A percentile compares a stretch with the other conserved stretches of the same genome.
Conservation (phyloP, 2,797 vertebrate species). For the Xiphorhynchus erythropygius region DNA sequence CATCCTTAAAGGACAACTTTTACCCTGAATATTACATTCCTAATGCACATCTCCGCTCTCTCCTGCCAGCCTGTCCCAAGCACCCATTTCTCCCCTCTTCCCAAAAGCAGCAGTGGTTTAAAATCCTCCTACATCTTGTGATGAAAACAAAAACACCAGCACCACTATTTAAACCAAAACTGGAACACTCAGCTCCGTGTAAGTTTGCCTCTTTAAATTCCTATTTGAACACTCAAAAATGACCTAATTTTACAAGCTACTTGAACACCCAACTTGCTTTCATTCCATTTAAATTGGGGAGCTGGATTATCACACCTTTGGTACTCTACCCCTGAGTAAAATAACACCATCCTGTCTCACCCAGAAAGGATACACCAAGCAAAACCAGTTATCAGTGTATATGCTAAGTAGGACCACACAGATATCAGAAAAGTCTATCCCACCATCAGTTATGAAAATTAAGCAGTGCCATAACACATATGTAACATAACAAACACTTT, state of each 20-base stretch:
- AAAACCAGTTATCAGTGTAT: background rate
- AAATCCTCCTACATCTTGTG: background rate
- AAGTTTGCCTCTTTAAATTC: background rate
- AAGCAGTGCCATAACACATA: fast-evolving
- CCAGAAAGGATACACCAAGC: background rate
- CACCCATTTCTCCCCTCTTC: background rate
- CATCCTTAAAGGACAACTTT: background rate
- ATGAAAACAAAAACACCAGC: background rate
- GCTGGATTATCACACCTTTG: background rate
- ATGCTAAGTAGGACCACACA: background rate
- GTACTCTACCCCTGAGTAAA: background rate
- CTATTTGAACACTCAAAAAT: background rate
- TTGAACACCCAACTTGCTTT: background rate
- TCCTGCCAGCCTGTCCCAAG: background rate
- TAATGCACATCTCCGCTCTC: background rate
- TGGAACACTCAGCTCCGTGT: background rate
- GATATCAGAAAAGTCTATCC: background rate
- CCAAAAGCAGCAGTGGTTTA: background rate
- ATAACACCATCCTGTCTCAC: background rate
- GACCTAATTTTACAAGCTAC: background rate
- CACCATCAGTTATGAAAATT: background rate
- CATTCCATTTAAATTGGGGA: background rate
- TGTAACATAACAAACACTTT: background rate
- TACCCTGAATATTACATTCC: background rate
- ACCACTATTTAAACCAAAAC: background rate